Base-by-base conservation (phyloP, 2,113 vertebrate species). In the Oophaga pumilio region DNA sequence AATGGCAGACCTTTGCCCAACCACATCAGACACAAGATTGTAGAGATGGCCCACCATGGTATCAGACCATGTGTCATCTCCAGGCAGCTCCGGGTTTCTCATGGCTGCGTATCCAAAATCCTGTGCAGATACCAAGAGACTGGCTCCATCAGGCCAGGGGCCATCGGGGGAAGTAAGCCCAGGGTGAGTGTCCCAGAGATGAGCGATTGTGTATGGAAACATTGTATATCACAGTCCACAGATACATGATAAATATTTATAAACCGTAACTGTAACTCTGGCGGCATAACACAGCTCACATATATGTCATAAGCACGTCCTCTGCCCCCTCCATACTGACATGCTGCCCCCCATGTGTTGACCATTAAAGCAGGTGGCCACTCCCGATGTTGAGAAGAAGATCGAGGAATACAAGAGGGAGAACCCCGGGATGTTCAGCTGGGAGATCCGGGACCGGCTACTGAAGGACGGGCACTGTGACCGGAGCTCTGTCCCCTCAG, bases 31-130 rank as follows among this genome's bases (percentile, higher is more conserved):
- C 98, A 99, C 91, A 99, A 99, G 94, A 99, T 99, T 64, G 98
- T 99, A 91, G 98, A 99, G 93, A 99, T 99, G 98, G 98, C 98
- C 8, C 98, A 99, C 89, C 98, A 99, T 53, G 98, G 98, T 87
- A 99, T 99, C 93, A 93, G 98, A 82, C 98, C 98, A 93, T 99
- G 98, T 81, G 98, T 99, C 88, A 99, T 99, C 94, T 99, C 98
- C 90, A 93, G 98, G 82, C 98, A 99, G 93, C 92, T 99, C 50
- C 94, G 98, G 0, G 98, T 99, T 69, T 99, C 98, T 86, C 98
- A 99, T 62, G 98, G 98, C 20, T 99, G 98, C 14, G 98, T 99
- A 64, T 99, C 98, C 94, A 99, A 99, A 95, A 99, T 99, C 91
- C 97, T 99, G 24, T 99, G 98, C 90, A 94, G 98, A 86, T 99